Base-by-base conservation (phyloP, 2,888 invertebrate species). In the Blera fallax region DNA sequence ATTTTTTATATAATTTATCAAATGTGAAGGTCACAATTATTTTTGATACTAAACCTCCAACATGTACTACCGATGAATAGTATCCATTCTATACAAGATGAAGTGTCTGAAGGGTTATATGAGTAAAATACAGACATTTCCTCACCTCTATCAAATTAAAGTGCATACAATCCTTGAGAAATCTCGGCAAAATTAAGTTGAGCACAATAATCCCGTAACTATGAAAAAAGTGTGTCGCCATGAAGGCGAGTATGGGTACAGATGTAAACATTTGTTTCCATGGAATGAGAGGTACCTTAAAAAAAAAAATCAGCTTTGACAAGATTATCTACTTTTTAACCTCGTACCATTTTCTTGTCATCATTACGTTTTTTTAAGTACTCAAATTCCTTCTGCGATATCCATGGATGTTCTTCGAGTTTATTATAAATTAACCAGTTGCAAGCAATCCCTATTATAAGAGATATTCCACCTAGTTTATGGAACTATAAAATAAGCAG, bases 361-460 rank as follows among this genome's bases (percentile, higher is more conserved):
- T 88, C 73, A 21, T 70, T 60, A 14, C 79, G 76, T 27, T 87
- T 83, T 60, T 88, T 88, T 4, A 92, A 74, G 73, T 90, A 93
- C 0, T 87, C 62, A 7, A 88, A 88, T 87, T 94, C 94, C 4
- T 90, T 90, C 1, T 88, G 88, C 0, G 93, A 91, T 73, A 94
- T 93, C 37, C 94, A 90, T 4, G 93, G 93, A 90, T 95, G 94
- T 21, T 91, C 89, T 10, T 92, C 91, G 1, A 94, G 93, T 14
- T 91, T 92, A 84, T 94, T 94, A 87, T 93, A 93, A 27, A 94
- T 92, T 3, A 91, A 85, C 89, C 89, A 90, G 8, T 88, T 84
- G 10, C 89, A 90, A 4, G 77, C 40, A 2, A 90, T 78, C 4
- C 90, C 90, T 54, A 89, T 90, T 0, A 88, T 0, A 0, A 90